Conservation (phyloP, 2,797 vertebrate species). For the Melanogrammus aeglefinus region DNA sequence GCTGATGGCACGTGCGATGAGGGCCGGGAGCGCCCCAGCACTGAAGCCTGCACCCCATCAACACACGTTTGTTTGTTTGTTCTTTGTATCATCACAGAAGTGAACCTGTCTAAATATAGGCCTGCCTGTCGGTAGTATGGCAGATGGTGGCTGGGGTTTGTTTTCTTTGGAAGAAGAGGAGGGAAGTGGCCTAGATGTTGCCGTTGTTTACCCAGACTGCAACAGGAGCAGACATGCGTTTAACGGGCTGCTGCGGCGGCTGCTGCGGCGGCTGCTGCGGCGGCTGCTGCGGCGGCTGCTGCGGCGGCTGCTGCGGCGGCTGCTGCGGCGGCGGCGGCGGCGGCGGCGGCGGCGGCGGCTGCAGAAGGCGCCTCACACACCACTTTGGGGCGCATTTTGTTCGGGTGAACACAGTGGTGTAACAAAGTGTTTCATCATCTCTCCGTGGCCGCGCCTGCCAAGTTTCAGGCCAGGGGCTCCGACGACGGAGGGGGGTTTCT, state of each 20-base stretch:
- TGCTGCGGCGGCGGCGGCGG: too few relatives aligned
- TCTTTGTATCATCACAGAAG: not conserved
- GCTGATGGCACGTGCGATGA: too few relatives aligned
- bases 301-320: not conserved
- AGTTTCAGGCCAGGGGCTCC: not conserved
- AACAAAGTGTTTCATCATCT: not conserved
- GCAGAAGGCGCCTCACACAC: not conserved
- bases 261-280: too few relatives aligned
- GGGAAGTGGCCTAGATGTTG: constrained; percentile 8
- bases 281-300: not conserved
- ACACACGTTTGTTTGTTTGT: not conserved
- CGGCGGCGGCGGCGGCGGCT: not conserved
- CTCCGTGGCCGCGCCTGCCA: too few relatives aligned
- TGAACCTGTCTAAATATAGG: not conserved
- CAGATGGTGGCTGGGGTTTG: not conserved
- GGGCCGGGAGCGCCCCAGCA: too few relatives aligned
- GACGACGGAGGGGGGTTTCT: not conserved
- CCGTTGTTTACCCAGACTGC: not conserved
- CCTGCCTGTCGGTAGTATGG: not conserved
- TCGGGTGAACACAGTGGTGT: not conserved
- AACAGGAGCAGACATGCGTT: not conserved
- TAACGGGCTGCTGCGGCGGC: not conserved
- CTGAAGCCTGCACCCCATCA: too few relatives aligned
- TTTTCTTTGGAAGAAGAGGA: not conserved
- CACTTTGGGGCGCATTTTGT: not conserved